These are phyloP conservation scores for Leptinotarsa undecemlineata DNA, from an alignment of 1,140 invertebrate species.

Conservation along the genomic window DNA sequence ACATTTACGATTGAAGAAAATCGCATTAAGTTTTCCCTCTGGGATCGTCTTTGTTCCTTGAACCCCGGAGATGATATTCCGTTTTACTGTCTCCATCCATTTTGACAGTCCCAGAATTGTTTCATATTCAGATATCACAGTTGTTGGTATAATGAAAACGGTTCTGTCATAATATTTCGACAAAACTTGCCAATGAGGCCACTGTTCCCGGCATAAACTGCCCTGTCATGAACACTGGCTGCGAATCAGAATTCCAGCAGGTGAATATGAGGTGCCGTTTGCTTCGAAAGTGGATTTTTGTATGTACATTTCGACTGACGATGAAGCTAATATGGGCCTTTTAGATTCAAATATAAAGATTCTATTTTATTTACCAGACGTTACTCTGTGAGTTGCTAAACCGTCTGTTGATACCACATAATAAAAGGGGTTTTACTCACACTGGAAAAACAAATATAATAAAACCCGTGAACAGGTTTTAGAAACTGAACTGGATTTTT, in stretches of 20 bases:
- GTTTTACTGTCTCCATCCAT: neutral
- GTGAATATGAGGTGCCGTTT: neutral
- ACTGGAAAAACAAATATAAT: no score
- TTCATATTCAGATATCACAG: constrained; percentile 5
- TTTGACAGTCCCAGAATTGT: neutral
- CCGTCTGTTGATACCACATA: no score
- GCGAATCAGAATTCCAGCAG: neutral
- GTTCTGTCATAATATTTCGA: constrained; percentile 5
- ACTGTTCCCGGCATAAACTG: constrained; percentile 7
- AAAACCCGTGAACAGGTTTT: no score
- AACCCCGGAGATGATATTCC: neutral
- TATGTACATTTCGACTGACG: no score
- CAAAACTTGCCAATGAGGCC: constrained; percentile 7
- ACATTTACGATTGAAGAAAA: neutral
- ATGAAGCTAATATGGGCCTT: no score
- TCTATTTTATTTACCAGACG: no score
- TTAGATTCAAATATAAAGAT: no score
- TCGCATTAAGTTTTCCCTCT: neutral
- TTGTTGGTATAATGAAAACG: constrained; percentile 6
- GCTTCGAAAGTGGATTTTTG: no score
- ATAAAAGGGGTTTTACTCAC: no score
- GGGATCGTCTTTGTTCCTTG: neutral
- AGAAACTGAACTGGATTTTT: no score
- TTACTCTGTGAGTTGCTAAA: no score
- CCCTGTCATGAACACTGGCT: constrained; percentile 5